These are phyloP conservation scores for Pyxicephalus adspersus DNA, from an alignment of 2,113 vertebrate genomes.

Conservation along the genomic window DNA sequence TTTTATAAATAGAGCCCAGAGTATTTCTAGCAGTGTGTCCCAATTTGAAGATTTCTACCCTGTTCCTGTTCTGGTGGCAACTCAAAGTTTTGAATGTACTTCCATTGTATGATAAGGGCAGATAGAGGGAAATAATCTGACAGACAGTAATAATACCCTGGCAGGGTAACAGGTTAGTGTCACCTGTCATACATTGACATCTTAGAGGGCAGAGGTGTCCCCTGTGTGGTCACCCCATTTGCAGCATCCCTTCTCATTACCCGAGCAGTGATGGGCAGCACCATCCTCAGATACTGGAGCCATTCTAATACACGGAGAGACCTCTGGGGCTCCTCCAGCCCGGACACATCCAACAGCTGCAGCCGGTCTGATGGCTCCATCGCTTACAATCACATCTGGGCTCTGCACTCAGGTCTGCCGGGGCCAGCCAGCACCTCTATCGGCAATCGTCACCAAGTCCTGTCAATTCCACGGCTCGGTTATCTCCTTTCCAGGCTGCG, in stretches of 20 bases:
- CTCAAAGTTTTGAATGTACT: no score
- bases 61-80: no score
- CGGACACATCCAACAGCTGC: background rate
- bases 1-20: no score
- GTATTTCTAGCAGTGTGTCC: no score
- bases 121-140: no score
- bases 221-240: background rate
- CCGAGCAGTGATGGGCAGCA: constrained; percentile 42
- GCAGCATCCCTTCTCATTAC: constrained; percentile 12
- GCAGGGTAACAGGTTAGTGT: no score
- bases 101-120: no score
- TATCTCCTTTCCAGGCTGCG: background rate
- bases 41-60: no score
- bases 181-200: no score
- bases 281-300: constrained; percentile 46
- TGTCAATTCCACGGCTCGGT: background rate
- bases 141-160: no score
- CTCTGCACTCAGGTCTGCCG: background rate
- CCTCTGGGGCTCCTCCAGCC: constrained; percentile 35
- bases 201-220: background rate
- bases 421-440: constrained; percentile 3
- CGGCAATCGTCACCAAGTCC: constrained; percentile 13
- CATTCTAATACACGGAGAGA: constrained; percentile 39
- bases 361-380: constrained; percentile 14
- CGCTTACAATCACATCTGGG: background rate